Base-by-base conservation (phyloP, 53 echinoderm and acorn worm species). In the Astropecten irregularis region DNA sequence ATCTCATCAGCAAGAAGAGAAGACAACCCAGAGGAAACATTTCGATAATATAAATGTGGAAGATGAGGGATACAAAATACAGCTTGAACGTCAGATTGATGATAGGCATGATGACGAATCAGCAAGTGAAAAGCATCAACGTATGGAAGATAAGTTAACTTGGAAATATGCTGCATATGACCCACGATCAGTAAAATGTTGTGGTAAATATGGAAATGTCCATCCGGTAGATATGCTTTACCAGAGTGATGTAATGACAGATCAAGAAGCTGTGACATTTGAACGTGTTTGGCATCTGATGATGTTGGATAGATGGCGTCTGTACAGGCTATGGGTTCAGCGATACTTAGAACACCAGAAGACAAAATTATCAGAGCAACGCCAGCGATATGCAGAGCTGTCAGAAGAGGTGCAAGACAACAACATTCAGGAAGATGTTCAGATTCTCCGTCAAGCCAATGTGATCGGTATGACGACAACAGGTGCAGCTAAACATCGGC, bases 401-500 rank as follows among this genome's bases (percentile, higher is more conserved):
- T 82, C 74, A 32, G 29, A 26, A 34, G 60, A 82, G 61, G 63
- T 89, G 38, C 44, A 92, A 52, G 86, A 66, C 29, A 38, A 71
- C 1, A 31, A 25, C 1, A 4, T 4, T 1, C 47, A 49, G 2
- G 49, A 70, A 63, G 82, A 88, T 37, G 19, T 82, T 6, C 15
- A 47, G 11, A 60, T 91, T 40, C 71, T 95, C 16, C 35, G 40
- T 62, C 62, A 73, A 23, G 88, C 90, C 34, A 76, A 59, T 4
- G 83, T 95, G 11, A 86, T 95, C 46, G 96, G 93, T 9, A 83
- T 95, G 81, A 95, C 96, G n/a, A 93, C 96, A 52, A 93, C 93
- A 19, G 93, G 93, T 23, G 96, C 96, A 21, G 93, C 96, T 16
- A 95, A 74, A 53, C 13, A 89, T 68, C 88, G 76, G 18, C 34